phyloP scores from a whole-genome alignment of 2,797 vertebrate species.

The Eulemur coronatus region DNA sequence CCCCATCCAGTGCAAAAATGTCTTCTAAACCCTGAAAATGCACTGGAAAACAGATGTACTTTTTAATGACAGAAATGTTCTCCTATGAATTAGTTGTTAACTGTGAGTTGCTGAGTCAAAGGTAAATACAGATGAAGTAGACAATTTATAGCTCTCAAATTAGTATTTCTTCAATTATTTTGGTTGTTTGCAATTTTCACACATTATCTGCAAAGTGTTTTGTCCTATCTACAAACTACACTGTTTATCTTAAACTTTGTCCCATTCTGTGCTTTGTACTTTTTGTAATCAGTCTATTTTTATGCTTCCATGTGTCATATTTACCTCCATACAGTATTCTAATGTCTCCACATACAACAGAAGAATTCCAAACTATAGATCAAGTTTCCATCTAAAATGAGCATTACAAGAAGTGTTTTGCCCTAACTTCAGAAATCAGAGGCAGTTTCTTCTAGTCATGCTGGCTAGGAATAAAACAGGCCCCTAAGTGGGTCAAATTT shows the following conservation, averaged over 20 bases:
- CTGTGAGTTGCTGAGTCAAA: not conserved
- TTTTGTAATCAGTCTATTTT: not conserved
- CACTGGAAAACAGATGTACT: not conserved
- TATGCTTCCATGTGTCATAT: not conserved
- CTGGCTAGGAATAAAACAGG: not conserved
- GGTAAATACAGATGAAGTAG: not conserved
- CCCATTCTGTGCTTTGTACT: not conserved
- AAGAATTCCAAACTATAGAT: not conserved
- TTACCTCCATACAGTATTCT: not conserved
- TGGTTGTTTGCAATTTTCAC: not conserved
- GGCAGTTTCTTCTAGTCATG: not conserved
- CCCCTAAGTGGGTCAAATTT: not conserved
- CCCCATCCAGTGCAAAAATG: not conserved
- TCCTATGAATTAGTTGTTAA: not conserved
- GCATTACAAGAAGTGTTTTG: not conserved
- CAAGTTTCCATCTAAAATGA: not conserved
- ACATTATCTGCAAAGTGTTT: not conserved
- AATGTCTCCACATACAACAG: not conserved
- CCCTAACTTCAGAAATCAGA: not conserved
- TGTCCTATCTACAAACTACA: not conserved
- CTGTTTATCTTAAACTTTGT: not conserved
- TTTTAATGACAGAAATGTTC: not conserved
- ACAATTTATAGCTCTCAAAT: not conserved
- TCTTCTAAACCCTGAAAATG: slow-evolving; percentile 16
- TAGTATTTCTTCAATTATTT: not conserved